Conservation (phyloP, 2,113 vertebrate species). For the Tapirus terrestris region DNA sequence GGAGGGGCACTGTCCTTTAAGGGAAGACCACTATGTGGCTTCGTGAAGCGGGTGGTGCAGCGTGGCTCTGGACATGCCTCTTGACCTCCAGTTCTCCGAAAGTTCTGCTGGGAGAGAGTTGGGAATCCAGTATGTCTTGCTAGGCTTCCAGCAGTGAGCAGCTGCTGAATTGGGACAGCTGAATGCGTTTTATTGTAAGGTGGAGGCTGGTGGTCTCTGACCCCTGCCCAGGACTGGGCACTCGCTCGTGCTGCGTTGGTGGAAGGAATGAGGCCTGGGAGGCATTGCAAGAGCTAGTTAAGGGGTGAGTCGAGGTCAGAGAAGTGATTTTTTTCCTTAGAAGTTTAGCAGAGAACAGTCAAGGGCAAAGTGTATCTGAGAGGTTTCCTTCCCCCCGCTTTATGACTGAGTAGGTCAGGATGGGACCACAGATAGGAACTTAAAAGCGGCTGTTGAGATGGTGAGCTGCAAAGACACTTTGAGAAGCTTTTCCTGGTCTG, state of each 20-base stretch:
- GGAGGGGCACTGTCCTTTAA: fast-evolving
- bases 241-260: not conserved
- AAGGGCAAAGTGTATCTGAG: not conserved
- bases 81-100: not conserved
- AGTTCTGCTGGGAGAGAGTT: not conserved
- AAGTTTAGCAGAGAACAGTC: not conserved
- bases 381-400: not conserved
- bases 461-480: not conserved
- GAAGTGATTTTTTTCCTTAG: not conserved
- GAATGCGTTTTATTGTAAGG: not conserved
- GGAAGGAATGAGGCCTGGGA: not conserved
- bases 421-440: not conserved
- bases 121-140: not conserved
- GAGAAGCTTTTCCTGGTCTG: not conserved
- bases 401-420: not conserved
- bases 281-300: not conserved
- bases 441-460: not conserved
- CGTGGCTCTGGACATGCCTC: not conserved
- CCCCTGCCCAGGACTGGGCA: not conserved
- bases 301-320: not conserved
- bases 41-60: not conserved
- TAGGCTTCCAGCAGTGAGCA: not conserved
- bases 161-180: not conserved
- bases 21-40: not conserved
- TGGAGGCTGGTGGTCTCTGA: not conserved